phyloP scores from a whole-genome alignment of 2,113 vertebrate genomes.

The Eublepharis macularius region DNA sequence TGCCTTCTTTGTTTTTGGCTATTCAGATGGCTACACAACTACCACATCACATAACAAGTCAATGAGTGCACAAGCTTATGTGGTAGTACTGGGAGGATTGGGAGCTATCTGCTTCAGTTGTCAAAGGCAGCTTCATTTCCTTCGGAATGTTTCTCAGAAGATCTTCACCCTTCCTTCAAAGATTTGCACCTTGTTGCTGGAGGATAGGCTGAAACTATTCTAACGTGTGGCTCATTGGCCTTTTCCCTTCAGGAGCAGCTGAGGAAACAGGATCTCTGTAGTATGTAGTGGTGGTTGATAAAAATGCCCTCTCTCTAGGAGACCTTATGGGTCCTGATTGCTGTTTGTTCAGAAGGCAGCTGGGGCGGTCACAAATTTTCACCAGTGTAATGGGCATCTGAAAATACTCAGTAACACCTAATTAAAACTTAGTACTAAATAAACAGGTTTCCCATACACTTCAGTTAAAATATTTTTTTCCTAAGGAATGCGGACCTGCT shows the following conservation, averaged over 20 bases:
- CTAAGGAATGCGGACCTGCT: rapidly evolving
- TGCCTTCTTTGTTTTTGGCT: neutral
- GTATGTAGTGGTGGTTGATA: neutral
- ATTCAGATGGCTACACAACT: no score
- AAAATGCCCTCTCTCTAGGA: neutral
- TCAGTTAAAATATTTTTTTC: slow-evolving; percentile 1
- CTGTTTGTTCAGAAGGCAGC: neutral
- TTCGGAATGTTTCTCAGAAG: neutral
- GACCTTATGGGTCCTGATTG: neutral
- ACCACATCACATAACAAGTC: neutral
- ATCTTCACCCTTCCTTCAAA: neutral
- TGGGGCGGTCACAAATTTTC: neutral
- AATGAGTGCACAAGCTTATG: neutral
- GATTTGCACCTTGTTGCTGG: neutral
- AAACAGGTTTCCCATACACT: slow-evolving; percentile 25
- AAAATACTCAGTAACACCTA: rapidly evolving
- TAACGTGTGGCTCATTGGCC: neutral
- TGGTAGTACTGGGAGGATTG: neutral
- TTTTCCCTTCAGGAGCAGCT: neutral
- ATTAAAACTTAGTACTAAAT: neutral
- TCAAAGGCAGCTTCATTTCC: neutral
- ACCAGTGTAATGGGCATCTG: neutral
- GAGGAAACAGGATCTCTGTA: neutral
- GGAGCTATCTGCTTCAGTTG: neutral
- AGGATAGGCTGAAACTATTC: neutral